phyloP scores from a whole-genome alignment of 92 coral and sea anemone species.

The Anthopleura xanthogrammica region DNA sequence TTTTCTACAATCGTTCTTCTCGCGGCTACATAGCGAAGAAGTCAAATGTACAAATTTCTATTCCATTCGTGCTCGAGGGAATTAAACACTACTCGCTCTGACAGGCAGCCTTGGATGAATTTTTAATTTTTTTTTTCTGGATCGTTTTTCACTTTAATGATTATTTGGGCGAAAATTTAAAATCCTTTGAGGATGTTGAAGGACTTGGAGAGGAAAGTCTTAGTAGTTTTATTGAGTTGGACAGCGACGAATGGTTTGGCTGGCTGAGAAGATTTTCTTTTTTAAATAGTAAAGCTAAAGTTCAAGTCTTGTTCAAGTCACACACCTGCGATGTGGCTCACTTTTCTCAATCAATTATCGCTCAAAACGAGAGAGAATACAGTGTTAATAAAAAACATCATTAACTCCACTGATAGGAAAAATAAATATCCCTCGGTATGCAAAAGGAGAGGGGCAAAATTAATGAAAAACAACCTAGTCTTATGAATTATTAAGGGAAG shows the following conservation, averaged over 20 bases:
- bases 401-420: constrained; percentile 4
- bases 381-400: not conserved
- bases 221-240: not conserved
- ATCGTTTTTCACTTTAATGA: not conserved
- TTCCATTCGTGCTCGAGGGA: not conserved
- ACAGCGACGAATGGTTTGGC: not conserved
- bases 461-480: not conserved
- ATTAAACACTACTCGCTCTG: not conserved
- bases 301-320: not conserved
- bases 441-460: not conserved
- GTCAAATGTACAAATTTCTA: not conserved
- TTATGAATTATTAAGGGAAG: not conserved
- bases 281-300: not conserved
- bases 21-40: not conserved
- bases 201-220: not conserved
- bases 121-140: not conserved
- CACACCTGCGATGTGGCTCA: not conserved
- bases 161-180: not conserved
- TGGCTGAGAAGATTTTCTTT: not conserved
- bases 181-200: not conserved
- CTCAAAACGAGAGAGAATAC: not conserved
- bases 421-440: constrained; percentile 3
- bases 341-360: constrained; percentile 7
- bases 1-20: constrained; percentile 8
- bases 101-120: not conserved